phyloP scores from a whole-genome alignment of 2,797 vertebrate species.

The Oophaga sylvatica region DNA sequence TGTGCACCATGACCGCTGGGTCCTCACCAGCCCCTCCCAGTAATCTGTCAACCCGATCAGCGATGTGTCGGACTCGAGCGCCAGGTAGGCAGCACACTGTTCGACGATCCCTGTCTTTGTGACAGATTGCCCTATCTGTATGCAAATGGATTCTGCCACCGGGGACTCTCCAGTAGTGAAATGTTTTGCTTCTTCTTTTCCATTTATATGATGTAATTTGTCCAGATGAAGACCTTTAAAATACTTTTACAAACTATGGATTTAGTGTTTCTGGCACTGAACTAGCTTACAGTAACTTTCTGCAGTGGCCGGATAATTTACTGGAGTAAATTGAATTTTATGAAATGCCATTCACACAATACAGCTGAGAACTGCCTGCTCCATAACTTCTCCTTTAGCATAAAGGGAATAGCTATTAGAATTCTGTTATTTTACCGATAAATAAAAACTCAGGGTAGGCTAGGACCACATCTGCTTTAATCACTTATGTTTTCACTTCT shows the following conservation, averaged over 20 bases:
- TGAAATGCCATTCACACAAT: neutral
- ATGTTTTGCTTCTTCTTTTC: neutral
- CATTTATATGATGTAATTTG: neutral
- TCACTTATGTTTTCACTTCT: too few species aligned
- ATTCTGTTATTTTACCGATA: too few species aligned
- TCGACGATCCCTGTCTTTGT: too few species aligned
- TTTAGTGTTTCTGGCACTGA: neutral
- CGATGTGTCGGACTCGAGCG: too few species aligned
- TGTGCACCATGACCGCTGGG: too few species aligned
- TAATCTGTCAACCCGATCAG: too few species aligned
- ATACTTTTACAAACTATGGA: neutral
- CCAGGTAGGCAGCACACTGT: too few species aligned
- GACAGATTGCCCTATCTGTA: too few species aligned
- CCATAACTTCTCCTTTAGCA: neutral
- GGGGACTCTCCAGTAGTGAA: slow-evolving; percentile 1
- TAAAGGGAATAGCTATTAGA: neutral
- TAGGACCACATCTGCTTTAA: too few species aligned
- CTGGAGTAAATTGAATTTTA: neutral
- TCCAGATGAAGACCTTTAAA: neutral
- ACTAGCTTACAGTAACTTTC: neutral
- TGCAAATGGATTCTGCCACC: neutral
- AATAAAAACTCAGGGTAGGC: too few species aligned
- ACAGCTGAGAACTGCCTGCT: neutral
- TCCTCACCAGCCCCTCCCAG: too few species aligned
- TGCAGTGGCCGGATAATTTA: neutral